A percentile compares a stretch with the other conserved stretches of the same genome.
These are phyloP conservation scores for Orcinus orca DNA, from an alignment of 2,113 vertebrate genomes.

Conservation along the genomic window DNA sequence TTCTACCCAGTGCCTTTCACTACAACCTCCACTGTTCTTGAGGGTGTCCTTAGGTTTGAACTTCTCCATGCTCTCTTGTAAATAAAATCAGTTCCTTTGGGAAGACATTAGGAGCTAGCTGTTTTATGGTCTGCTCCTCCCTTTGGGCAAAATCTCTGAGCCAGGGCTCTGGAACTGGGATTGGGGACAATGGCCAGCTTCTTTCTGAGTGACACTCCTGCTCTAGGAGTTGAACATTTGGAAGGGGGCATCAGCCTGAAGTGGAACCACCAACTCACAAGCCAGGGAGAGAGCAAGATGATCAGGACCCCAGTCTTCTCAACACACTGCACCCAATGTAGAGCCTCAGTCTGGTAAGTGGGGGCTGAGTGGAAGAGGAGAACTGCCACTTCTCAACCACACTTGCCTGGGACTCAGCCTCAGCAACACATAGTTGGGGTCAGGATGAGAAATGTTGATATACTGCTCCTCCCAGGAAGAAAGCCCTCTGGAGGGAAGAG, in stretches of 20 bases:
- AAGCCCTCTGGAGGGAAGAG: background rate
- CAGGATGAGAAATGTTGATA: background rate
- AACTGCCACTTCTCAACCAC: background rate
- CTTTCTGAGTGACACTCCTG: background rate
- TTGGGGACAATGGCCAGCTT: background rate
- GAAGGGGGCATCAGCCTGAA: background rate
- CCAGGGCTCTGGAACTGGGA: background rate
- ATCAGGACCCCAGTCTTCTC: background rate
- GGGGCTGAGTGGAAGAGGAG: background rate
- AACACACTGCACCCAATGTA: background rate
- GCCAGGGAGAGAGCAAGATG: background rate
- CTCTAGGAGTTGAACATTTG: background rate
- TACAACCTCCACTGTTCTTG: background rate
- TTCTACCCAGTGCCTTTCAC: background rate
- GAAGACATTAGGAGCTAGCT: background rate
- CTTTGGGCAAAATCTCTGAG: background rate
- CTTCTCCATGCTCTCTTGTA: background rate
- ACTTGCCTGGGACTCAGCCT: background rate
- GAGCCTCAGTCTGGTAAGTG: background rate
- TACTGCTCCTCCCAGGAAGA: background rate
- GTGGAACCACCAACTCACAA: background rate
- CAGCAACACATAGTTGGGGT: background rate
- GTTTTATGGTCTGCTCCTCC: no score
- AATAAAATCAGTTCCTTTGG: background rate
- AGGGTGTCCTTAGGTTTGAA: background rate